A percentile compares a stretch with the other conserved stretches of the same genome.
These are phyloP conservation scores for Semaprochilodus insignis DNA, from an alignment of 2,797 vertebrate species.

Conservation along the genomic window DNA sequence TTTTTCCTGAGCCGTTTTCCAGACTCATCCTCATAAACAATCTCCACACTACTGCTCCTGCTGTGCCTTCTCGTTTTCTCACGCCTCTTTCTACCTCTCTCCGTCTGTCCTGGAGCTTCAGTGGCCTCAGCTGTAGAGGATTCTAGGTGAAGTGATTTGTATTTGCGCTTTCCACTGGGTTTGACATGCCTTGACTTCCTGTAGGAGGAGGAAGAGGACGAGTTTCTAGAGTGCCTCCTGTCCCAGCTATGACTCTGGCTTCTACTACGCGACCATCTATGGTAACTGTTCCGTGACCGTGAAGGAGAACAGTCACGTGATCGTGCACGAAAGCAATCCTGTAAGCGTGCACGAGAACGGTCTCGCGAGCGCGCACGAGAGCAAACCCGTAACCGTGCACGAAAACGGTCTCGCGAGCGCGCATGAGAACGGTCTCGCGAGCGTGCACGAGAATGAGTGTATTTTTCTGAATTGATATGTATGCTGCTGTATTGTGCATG, in stretches of 20 bases:
- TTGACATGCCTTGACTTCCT: slow-evolving; percentile 65
- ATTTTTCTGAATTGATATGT: slow-evolving; percentile 46
- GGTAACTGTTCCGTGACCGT: slow-evolving; percentile 36
- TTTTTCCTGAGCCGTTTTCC: slow-evolving; percentile 73
- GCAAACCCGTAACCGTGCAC: neutral
- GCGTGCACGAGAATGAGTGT: neutral
- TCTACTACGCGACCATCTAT: slow-evolving; percentile 42
- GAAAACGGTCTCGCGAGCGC: neutral
- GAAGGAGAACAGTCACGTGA: neutral
- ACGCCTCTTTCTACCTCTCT: slow-evolving; percentile 75
- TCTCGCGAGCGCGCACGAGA: slow-evolving; percentile 49
- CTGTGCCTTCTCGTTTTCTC: slow-evolving; percentile 75
- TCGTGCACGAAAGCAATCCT: neutral
- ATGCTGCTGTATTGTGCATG: slow-evolving; percentile 65
- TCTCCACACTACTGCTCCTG: slow-evolving; percentile 86
- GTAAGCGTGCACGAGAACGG: slow-evolving; percentile 36
- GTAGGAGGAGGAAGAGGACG: slow-evolving; percentile 60
- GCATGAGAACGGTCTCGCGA: slow-evolving; percentile 42
- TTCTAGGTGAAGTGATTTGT: slow-evolving; percentile 92
- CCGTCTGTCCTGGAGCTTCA: slow-evolving; percentile 66
- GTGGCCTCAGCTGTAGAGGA: slow-evolving; percentile 53
- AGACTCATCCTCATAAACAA: slow-evolving; percentile 80
- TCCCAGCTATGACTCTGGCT: slow-evolving; percentile 54
- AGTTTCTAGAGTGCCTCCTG: slow-evolving; percentile 62
- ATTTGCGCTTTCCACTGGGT: slow-evolving; percentile 90